Conservation (phyloP, 2,888 invertebrate species). For the Blastobasis adustella region DNA sequence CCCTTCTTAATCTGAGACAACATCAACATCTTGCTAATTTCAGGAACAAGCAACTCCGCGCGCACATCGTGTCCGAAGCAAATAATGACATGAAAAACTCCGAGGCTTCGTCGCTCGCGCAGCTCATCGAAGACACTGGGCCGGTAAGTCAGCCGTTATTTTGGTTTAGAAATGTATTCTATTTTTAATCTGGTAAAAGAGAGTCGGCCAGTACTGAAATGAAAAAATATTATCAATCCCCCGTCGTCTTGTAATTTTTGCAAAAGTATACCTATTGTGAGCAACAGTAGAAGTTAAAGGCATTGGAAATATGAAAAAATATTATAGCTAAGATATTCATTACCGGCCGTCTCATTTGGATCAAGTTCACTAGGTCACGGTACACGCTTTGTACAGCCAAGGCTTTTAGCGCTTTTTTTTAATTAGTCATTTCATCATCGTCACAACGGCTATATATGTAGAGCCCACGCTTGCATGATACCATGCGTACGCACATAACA, state of each 20-base stretch:
- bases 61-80: slow-evolving; percentile 82
- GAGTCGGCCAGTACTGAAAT: no score
- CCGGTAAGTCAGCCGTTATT: slow-evolving; percentile 42
- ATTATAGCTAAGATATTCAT: no score
- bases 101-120: slow-evolving; percentile 67
- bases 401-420: slow-evolving; percentile 24
- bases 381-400: slow-evolving; percentile 36
- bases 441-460: slow-evolving; percentile 10
- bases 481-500: slow-evolving; percentile 23
- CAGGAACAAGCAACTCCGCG: slow-evolving; percentile 84
- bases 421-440: slow-evolving; percentile 8
- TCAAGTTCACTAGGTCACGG: slow-evolving; percentile 12
- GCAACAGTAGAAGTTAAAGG: no score
- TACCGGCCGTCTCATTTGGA: no score
- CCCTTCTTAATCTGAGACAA: background rate
- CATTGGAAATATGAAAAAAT: no score
- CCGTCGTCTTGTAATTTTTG: no score
- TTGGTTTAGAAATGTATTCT: no score
- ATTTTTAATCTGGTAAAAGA: no score
- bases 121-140: slow-evolving; percentile 70
- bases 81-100: slow-evolving; percentile 74
- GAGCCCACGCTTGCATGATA: slow-evolving; percentile 31
- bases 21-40: slow-evolving; percentile 13
- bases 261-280: no score
- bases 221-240: no score